A percentile compares a stretch with the other conserved stretches of the same genome.
Conservation (phyloP, 2,113 vertebrate genomes). For the Tachysurus vachellii region DNA sequence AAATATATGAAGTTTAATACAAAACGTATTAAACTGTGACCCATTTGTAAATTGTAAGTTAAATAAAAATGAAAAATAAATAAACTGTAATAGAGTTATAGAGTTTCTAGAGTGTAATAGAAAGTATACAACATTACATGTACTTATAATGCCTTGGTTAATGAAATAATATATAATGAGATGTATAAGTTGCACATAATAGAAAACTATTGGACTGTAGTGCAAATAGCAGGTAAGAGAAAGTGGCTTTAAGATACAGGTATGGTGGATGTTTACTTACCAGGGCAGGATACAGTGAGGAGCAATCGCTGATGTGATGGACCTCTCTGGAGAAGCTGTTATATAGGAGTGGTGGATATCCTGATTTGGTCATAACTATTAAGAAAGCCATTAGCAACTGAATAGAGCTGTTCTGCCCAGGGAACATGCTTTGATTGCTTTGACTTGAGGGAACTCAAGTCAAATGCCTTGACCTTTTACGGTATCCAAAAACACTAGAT, state of each 20-base stretch:
- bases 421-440: conserved; percentile 1
- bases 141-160: too few species aligned
- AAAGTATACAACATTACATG: too few species aligned
- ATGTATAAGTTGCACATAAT: too few species aligned
- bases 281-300: not conserved
- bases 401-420: not conserved
- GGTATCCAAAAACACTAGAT: not conserved
- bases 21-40: not conserved
- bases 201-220: too few species aligned
- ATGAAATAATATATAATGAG: too few species aligned
- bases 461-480: not conserved
- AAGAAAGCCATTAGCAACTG: not conserved
- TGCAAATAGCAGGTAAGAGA: not conserved
- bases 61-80: too few species aligned
- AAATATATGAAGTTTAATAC: not conserved
- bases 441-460: conserved; percentile 1
- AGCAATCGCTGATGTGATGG: not conserved
- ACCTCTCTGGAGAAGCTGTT: not conserved
- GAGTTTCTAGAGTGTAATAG: too few species aligned
- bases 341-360: not conserved
- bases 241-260: not conserved
- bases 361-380: not conserved
- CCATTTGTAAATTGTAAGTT: not conserved
- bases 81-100: too few species aligned
- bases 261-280: not conserved